Conservation (phyloP, 1,140 invertebrate genomes). For the Euura lappo region DNA sequence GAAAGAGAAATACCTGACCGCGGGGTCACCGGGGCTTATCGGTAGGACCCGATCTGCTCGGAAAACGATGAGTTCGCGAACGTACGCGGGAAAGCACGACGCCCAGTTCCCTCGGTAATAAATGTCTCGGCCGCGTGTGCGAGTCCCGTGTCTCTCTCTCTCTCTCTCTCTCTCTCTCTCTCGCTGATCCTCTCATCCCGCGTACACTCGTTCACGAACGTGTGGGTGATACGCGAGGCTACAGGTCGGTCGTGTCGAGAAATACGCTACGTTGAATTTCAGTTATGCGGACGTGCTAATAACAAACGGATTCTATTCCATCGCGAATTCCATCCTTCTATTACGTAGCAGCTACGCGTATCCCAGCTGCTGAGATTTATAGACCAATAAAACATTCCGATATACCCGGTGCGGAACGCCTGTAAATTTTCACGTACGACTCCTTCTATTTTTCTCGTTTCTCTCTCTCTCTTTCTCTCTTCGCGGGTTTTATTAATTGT, state of each 20-base stretch:
- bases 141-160: too few relatives aligned
- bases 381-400: conserved; percentile 5
- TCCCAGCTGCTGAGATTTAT: not conserved
- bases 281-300: conserved; percentile 59
- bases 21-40: not conserved
- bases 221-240: not conserved
- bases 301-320: conserved; percentile 56
- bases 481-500: too few relatives aligned
- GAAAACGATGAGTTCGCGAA: conserved; percentile 1
- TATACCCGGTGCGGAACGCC: not conserved
- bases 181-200: not conserved
- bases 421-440: too few relatives aligned
- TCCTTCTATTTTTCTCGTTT: too few relatives aligned
- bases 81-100: not conserved
- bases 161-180: not conserved
- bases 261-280: conserved; percentile 51
- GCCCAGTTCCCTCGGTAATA: conserved; percentile 24
- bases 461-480: too few relatives aligned
- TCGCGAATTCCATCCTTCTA: conserved; percentile 49
- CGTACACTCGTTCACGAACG: not conserved
- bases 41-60: not conserved
- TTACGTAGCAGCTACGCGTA: conserved; percentile 18
- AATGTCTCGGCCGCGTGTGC: conserved; percentile 29
- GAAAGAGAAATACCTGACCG: not conserved
- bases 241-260: conserved; percentile 17